These are phyloP conservation scores for Mythimna ferrago DNA, from an alignment of 2,888 invertebrate genomes.

Conservation along the genomic window DNA sequence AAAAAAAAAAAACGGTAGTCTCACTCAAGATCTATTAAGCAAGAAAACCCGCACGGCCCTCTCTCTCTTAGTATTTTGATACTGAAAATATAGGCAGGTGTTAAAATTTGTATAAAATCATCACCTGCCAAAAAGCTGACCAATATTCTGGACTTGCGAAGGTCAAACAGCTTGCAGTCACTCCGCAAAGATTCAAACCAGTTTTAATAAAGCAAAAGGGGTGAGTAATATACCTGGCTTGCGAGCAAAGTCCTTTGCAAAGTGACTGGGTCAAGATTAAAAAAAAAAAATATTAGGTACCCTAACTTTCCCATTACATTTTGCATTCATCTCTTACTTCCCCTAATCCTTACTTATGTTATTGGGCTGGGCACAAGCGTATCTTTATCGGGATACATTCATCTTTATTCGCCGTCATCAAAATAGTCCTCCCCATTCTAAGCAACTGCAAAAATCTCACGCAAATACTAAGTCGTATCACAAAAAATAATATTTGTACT, in stretches of 20 bases:
- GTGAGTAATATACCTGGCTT: neutral
- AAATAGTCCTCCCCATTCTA: too few species aligned
- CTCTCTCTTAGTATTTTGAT: neutral
- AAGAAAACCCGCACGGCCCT: neutral
- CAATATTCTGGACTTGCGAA: neutral
- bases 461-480: neutral
- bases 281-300: neutral
- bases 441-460: neutral
- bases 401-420: neutral
- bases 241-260: neutral
- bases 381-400: fast-evolving
- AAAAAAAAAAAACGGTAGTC: too few species aligned
- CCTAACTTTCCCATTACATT: too few species aligned
- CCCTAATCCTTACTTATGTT: too few species aligned
- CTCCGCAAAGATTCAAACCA: neutral
- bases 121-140: conserved; percentile 9
- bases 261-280: neutral
- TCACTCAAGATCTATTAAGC: too few species aligned
- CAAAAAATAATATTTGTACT: neutral
- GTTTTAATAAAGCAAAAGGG: conserved; percentile 5
- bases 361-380: too few species aligned
- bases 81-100: conserved; percentile 2
- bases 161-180: conserved; percentile 11
- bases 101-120: neutral
- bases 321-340: too few species aligned